A percentile compares a stretch with the other conserved stretches of the same genome.
phyloP scores from a whole-genome alignment of 2,113 vertebrate genomes.

The Conger conger region DNA sequence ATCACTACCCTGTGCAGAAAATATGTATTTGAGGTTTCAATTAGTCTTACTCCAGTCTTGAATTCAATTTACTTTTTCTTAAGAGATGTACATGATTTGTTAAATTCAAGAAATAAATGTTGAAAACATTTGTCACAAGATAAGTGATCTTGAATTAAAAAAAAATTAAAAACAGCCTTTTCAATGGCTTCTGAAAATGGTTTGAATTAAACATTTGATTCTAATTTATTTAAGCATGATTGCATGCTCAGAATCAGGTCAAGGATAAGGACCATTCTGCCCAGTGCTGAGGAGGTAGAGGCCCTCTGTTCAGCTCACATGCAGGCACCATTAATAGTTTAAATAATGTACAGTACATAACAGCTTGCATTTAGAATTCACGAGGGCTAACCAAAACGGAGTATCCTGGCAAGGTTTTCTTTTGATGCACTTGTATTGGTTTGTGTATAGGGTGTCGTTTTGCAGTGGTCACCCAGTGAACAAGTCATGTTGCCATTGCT shows the following conservation, averaged over 20 bases:
- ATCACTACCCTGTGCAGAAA: background rate
- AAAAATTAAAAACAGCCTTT: background rate
- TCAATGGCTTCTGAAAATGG: background rate
- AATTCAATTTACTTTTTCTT: background rate
- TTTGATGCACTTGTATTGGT: background rate
- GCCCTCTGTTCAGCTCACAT: background rate
- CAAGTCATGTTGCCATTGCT: background rate
- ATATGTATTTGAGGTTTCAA: background rate
- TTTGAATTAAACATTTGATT: background rate
- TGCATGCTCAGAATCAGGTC: conserved; percentile 2
- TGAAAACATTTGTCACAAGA: background rate
- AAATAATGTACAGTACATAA: conserved; percentile 6
- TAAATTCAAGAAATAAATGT: background rate
- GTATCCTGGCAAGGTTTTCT: background rate
- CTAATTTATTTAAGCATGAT: background rate
- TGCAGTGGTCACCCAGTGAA: background rate
- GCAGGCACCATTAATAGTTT: background rate
- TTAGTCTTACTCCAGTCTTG: background rate
- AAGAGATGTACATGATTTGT: background rate
- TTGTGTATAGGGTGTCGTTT: background rate
- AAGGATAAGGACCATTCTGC: background rate
- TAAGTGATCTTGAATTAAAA: background rate
- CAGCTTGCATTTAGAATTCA: background rate
- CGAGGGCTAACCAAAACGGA: background rate
- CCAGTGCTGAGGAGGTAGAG: background rate